phyloP scores from a whole-genome alignment of 2,113 vertebrate species.

The Heterochromis multidens region DNA sequence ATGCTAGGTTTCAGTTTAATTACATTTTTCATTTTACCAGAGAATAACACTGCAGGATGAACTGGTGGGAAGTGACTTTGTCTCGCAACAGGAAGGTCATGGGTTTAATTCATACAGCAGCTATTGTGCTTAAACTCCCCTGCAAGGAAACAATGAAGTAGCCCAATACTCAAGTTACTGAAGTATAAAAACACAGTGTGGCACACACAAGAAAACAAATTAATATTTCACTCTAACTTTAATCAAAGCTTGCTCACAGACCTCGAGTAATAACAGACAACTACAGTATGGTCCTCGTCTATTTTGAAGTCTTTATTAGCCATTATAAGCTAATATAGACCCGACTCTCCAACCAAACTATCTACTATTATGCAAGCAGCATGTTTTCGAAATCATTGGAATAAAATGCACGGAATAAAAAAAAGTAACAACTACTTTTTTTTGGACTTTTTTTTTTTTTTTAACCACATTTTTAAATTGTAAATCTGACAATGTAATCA shows the following conservation, averaged over 20 bases:
- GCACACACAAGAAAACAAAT: background rate
- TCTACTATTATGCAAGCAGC: background rate
- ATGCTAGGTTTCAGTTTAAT: background rate
- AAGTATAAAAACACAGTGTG: constrained; percentile 12
- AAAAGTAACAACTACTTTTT: background rate
- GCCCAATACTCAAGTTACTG: background rate
- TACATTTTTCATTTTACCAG: constrained; percentile 7
- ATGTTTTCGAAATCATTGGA: background rate
- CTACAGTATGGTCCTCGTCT: background rate
- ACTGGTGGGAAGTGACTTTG: constrained; percentile 60
- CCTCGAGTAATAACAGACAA: background rate
- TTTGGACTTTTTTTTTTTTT: background rate
- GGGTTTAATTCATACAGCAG: constrained; percentile 55
- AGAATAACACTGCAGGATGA: constrained; percentile 9
- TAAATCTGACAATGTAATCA: background rate
- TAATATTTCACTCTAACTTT: background rate
- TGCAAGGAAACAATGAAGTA: constrained; percentile 55
- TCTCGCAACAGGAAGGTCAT: constrained; percentile 63
- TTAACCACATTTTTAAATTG: background rate
- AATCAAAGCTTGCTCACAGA: background rate
- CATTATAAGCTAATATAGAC: background rate
- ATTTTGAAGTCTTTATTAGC: background rate
- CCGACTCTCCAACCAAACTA: background rate
- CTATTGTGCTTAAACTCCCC: constrained; percentile 54
- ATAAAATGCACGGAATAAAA: background rate